These are phyloP conservation scores for Rhagologus leucostigma DNA, from an alignment of 2,113 vertebrate species.

Conservation along the genomic window DNA sequence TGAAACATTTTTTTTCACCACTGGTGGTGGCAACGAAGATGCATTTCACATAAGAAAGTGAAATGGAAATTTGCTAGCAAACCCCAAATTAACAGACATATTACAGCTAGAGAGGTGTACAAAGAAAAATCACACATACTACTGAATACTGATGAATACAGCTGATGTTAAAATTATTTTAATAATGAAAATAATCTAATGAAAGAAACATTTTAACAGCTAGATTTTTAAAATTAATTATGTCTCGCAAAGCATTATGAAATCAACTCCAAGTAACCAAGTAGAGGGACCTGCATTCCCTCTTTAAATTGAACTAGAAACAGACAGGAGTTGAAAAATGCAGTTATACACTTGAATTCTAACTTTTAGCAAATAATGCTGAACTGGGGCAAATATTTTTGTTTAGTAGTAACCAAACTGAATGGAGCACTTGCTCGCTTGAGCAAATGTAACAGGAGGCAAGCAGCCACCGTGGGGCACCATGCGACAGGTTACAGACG, in stretches of 20 bases:
- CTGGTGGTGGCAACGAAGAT: not conserved
- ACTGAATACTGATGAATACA: not conserved
- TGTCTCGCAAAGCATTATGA: not conserved
- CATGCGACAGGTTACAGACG: not conserved
- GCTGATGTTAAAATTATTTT: not conserved
- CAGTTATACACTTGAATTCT: not conserved
- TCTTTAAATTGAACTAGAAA: not conserved
- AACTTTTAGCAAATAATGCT: not conserved
- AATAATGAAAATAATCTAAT: not conserved
- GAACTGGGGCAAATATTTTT: not conserved
- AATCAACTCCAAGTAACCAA: not conserved
- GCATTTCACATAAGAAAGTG: not conserved
- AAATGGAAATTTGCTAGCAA: not conserved
- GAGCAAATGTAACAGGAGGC: not conserved
- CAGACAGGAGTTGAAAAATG: not conserved
- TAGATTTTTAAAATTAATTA: not conserved
- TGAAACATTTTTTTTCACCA: not conserved
- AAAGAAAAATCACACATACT: not conserved
- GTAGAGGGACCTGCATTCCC: not conserved
- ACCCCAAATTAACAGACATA: not conserved
- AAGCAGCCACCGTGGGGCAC: constrained; percentile 55
- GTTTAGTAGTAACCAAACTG: not conserved
- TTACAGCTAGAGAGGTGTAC: not conserved
- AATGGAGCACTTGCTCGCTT: not conserved
- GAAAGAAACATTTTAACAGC: not conserved